Conservation (phyloP, 2,113 vertebrate species). For the Peromyscus polionotus region DNA sequence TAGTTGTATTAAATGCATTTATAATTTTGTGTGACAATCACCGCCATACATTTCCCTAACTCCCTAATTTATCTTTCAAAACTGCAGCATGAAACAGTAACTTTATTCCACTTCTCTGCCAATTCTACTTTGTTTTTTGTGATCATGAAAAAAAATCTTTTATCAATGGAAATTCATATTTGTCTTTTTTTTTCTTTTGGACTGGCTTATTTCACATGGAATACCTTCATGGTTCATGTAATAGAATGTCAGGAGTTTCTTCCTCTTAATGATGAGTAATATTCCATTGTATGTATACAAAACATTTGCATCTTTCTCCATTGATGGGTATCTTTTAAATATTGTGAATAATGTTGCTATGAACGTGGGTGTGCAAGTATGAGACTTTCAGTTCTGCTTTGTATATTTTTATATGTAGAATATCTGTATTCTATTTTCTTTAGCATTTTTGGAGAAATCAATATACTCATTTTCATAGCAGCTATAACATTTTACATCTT, state of each 20-base stretch:
- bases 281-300: not conserved
- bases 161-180: not conserved
- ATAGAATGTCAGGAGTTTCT: not conserved
- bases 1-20: slow-evolving; percentile 8
- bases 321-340: not conserved
- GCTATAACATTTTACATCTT: not conserved
- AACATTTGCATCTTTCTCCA: not conserved
- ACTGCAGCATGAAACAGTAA: not conserved
- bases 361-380: not conserved
- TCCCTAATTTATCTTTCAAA: not conserved
- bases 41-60: not conserved
- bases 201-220: not conserved
- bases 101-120: not conserved
- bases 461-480: not conserved
- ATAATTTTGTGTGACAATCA: not conserved
- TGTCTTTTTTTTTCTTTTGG: not conserved
- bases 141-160: not conserved
- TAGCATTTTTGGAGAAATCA: not conserved
- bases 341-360: not conserved
- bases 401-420: not conserved
- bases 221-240: not conserved
- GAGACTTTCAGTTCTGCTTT: not conserved
- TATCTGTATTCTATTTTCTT: not conserved
- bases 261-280: not conserved
- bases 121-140: slow-evolving; percentile 9